phyloP scores from a whole-genome alignment of 2,888 invertebrate species.

The Drosophila pseudotalamancana region DNA sequence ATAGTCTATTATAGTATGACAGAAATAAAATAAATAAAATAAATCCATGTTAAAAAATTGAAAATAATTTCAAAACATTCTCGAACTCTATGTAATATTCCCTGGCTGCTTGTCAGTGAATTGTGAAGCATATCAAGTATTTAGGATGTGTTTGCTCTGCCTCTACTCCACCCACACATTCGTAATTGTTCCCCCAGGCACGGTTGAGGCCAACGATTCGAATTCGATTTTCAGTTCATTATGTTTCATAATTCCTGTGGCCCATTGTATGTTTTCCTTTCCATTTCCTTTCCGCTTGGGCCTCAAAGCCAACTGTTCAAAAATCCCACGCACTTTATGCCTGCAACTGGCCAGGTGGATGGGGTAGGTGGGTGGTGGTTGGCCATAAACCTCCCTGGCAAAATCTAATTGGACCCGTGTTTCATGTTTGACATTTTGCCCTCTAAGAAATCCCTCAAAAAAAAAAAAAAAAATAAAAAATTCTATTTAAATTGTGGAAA shows the following conservation, averaged over 20 bases:
- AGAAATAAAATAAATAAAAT: too few relatives aligned
- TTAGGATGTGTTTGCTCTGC: conserved; percentile 7
- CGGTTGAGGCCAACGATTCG: conserved; percentile 19
- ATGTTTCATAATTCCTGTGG: conserved; percentile 68
- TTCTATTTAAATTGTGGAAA: conserved; percentile 73
- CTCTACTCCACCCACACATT: neutral
- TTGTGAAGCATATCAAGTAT: conserved; percentile 14
- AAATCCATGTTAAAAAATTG: too few relatives aligned
- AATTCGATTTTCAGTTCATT: conserved; percentile 73
- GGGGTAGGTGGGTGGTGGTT: neutral
- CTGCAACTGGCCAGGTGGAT: neutral
- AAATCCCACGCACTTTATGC: conserved; percentile 56
- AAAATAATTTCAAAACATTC: too few relatives aligned
- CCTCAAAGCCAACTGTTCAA: conserved; percentile 64
- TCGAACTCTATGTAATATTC: too few relatives aligned
- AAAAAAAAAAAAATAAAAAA: conserved; percentile 22
- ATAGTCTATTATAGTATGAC: too few relatives aligned
- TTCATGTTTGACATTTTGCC: conserved; percentile 70
- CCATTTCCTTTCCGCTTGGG: too few relatives aligned
- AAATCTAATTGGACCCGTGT: conserved; percentile 70
- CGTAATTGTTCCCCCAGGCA: conserved; percentile 21
- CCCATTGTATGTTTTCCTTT: conserved; percentile 20
- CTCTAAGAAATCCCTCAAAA: conserved; percentile 45
- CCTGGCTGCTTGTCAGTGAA: too few relatives aligned
- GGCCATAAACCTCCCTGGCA: conserved; percentile 3